Percentiles rank a stretch among this genome's conserved stretches.
Conservation (phyloP, 2,888 invertebrate genomes). For the Drosophila mimica region DNA sequence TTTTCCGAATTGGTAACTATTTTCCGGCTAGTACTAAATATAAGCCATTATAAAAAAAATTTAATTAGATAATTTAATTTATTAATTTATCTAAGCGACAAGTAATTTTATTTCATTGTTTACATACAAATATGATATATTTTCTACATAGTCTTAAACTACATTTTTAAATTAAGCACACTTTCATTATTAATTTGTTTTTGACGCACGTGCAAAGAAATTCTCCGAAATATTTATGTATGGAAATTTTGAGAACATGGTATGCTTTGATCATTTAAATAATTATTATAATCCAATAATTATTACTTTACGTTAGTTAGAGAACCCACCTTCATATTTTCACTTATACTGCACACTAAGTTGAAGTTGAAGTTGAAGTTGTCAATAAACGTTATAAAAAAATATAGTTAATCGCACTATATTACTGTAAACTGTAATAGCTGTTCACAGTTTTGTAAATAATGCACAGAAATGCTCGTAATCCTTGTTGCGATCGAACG, state of each 20-base stretch:
- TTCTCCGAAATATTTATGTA: too few relatives aligned
- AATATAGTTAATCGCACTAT: too few relatives aligned
- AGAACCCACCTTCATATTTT: conserved; percentile 78
- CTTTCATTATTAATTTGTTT: too few relatives aligned
- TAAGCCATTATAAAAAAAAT: not conserved
- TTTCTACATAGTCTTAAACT: not conserved
- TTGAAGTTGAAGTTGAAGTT: conserved; percentile 8
- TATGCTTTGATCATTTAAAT: not conserved
- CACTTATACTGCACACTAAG: conserved; percentile 19
- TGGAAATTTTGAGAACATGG: too few relatives aligned
- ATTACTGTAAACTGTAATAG: conserved; percentile 11
- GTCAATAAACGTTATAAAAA: conserved; percentile 8
- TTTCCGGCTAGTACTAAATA: not conserved
- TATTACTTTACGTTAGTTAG: not conserved
- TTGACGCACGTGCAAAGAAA: too few relatives aligned
- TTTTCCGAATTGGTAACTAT: not conserved
- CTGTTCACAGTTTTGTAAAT: conserved; percentile 18
- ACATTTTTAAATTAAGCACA: too few relatives aligned
- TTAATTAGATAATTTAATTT: too few relatives aligned
- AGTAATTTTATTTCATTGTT: not conserved
- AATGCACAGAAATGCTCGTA: conserved; percentile 15
- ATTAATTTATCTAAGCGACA: not conserved
- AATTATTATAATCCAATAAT: not conserved
- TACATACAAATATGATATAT: not conserved
- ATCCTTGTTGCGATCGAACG: conserved; percentile 32